Base-by-base conservation (phyloP, 2,888 invertebrate genomes). In the Cacoxenus indagator region DNA sequence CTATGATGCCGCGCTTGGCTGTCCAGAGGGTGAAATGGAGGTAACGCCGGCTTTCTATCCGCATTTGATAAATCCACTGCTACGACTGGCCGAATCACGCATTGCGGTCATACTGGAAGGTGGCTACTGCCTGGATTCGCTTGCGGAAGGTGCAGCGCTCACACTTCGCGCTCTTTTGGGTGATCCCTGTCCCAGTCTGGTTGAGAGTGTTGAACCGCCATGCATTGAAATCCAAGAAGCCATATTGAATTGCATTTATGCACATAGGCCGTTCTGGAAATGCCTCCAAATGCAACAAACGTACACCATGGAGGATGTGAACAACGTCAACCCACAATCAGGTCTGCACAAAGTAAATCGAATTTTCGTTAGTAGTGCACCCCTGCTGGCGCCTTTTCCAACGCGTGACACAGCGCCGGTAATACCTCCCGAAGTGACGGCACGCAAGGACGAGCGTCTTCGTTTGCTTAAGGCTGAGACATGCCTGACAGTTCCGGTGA, bases 1-100 rank as follows among this genome's bases (percentile, higher is more conserved):
- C 66, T 96, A 93, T 90, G 98, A 98, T 91, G 95, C 97, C 71
- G 96, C 96, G 68, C 86, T 96, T 81, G 98, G 98, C 78, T 97
- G 97, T 89, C 94, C 94, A 62, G 96, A 98, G 95, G 98, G 98
- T 55, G 92, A 95, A 88, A 98, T 98, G 98, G 91, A 93, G 81
- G 89, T 99, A 1, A 94, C 94, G 0, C 98, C 98, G 0, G 94
- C 94, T 1, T 94, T 94, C 85, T 99, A 96, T 89, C 92, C 94
- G 1, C 95, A 96, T 85, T 87, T 96, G 70, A 89, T 96, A 1
- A 91, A 93, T 66, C 91, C 94, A 61, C 87, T 96, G 73, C 89
- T 94, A 85, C 90, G 92, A 74, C 86, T 95, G 37, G 96, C 96
- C 6, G 89, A 91, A 71, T 93, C 96, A 11, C 92, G 92, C 78